Evolutionary conservation across 2,797 vertebrate species (phyloP), one percentile per base, ranked within the genome.

Genomic region (Zenarchopterus dispar): DNA sequence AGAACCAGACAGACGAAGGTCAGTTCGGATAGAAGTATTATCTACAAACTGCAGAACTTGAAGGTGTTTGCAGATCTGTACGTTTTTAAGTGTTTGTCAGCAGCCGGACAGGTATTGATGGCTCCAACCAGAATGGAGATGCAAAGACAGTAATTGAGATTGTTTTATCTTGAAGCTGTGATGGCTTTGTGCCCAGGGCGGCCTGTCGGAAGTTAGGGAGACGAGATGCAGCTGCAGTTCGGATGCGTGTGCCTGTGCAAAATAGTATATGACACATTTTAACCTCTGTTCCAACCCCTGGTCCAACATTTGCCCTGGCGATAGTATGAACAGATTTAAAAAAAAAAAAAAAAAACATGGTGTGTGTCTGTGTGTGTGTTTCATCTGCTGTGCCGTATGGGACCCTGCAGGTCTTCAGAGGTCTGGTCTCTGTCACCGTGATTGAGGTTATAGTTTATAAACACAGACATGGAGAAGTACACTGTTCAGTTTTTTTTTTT

Each of bases 391-490:
- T 56, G 57, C 28, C 61, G 46, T 45, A 46, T 16, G 54, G 55
- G 66, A 82, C 73, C 78, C 62, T 42, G 54, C 66, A 24, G 52
- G 56, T 57, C 67, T 77, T 70, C 60, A 77, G 80, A 70, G 73
- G 47, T 86, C 91, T 90, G 91, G 78, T 89, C 81, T 90, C 77
- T 80, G 84, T 91, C 88, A 89, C 81, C 31, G 48, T 76, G 73
- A 89, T 68, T 59, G 66, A 81, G 70, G 59, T 73, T 68, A 42
- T 53, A 66, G 51, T 87, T 84, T 87, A 87, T 90, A 89, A 86
- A 89, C 88, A 89, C 16, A 67, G 39, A 75, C 57, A 75, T 33
- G 48, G 57, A 67, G 67, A 77, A 61, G 49, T 64, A 80, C 62
- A 46, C 75, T 68, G 73, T 56, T 78, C 44, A 5, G 74, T 79